Percentiles rank a stretch among this genome's conserved stretches.
phyloP scores from a whole-genome alignment of 2,888 invertebrate genomes.

The Taphrorychus bicolor region DNA sequence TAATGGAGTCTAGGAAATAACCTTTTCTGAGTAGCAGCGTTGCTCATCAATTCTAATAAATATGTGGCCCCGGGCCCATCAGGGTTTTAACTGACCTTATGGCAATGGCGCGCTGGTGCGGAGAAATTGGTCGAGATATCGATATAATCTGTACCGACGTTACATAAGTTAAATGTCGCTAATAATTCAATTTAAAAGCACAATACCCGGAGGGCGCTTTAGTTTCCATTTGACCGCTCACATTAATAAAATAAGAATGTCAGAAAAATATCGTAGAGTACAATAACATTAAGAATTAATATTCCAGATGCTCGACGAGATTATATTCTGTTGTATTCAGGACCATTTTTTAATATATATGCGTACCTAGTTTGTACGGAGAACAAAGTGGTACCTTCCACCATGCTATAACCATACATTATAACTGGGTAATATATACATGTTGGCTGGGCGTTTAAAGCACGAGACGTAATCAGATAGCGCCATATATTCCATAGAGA shows the following conservation, averaged over 20 bases:
- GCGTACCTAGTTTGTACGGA: not conserved
- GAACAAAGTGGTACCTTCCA: not conserved
- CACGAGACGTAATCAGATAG: conserved; percentile 19
- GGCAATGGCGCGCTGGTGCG: too few relatives aligned
- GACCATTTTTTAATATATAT: not conserved
- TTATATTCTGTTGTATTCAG: not conserved
- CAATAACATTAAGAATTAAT: not conserved
- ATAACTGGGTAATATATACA: not conserved
- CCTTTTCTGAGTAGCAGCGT: not conserved
- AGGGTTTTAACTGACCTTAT: too few relatives aligned
- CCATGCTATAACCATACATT: conserved; percentile 3
- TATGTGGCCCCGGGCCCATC: not conserved
- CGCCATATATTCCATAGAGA: conserved; percentile 14
- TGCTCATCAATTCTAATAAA: not conserved
- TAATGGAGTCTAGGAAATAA: not conserved
- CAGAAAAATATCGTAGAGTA: not conserved
- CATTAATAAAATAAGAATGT: conserved; percentile 2
- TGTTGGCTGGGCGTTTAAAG: conserved; percentile 11
- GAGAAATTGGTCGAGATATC: not conserved
- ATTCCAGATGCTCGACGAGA: conserved; percentile 1
- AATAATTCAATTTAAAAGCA: conserved; percentile 1
- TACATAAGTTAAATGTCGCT: not conserved
- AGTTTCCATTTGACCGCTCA: not conserved
- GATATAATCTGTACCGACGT: not conserved
- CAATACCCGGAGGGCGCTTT: not conserved